Conservation (phyloP, 2,888 invertebrate genomes). For the Chouioia cunea region DNA sequence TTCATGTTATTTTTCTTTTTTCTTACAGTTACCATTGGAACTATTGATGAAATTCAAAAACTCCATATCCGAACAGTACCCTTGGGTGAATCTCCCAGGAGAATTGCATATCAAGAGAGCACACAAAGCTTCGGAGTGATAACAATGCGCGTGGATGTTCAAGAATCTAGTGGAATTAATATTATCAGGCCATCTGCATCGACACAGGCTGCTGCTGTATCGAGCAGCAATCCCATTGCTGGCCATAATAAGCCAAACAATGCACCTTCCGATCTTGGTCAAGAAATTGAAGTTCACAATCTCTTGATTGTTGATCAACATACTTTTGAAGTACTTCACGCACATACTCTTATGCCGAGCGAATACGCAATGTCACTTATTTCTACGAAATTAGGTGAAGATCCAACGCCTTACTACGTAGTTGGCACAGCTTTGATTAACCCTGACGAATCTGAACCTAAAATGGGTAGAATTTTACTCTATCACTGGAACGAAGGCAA, state of each 20-base stretch:
- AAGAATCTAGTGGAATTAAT: conserved; percentile 79
- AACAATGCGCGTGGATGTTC: conserved; percentile 89
- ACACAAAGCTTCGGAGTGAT: conserved; percentile 95
- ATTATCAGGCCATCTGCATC: conserved; percentile 80
- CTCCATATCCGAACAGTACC: conserved; percentile 96
- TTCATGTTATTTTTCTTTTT: neutral
- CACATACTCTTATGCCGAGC: conserved; percentile 90
- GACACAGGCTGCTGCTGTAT: conserved; percentile 79
- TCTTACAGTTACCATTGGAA: conserved; percentile 85
- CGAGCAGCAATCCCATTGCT: conserved; percentile 70
- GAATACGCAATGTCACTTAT: conserved; percentile 94
- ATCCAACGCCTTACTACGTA: conserved; percentile 91
- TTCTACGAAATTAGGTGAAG: conserved; percentile 91
- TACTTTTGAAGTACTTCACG: conserved; percentile 96
- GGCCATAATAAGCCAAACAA: conserved; percentile 67
- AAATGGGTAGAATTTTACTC: conserved; percentile 86
- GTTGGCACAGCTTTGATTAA: conserved; percentile 95
- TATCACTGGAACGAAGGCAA: conserved; percentile 93
- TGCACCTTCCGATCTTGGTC: conserved; percentile 74
- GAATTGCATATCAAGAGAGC: conserved; percentile 95
- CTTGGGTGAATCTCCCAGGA: conserved; percentile 91
- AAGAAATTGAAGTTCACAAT: conserved; percentile 92
- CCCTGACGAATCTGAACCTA: conserved; percentile 97
- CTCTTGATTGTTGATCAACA: conserved; percentile 94
- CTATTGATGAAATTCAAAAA: conserved; percentile 98